Conservation (phyloP, 2,888 invertebrate species). For the Phalera bucephala region DNA sequence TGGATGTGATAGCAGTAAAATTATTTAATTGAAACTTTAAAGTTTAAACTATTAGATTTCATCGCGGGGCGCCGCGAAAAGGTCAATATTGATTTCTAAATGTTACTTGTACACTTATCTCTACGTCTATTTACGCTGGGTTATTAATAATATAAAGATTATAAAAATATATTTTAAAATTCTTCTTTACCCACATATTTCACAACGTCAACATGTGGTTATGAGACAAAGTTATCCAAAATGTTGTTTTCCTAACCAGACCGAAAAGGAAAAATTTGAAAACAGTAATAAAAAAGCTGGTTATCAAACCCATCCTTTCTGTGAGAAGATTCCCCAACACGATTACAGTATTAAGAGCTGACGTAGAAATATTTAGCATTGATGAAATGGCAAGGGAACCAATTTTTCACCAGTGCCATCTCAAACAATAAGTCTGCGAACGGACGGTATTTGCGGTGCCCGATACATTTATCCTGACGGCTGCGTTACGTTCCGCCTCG, state of each 20-base stretch:
- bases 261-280: no score
- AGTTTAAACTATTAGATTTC: constrained; percentile 25
- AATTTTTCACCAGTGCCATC: constrained; percentile 63
- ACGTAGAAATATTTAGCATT: constrained; percentile 33
- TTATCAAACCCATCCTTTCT: no score
- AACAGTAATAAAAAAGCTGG: no score
- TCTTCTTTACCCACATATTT: no score
- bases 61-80: constrained; percentile 10
- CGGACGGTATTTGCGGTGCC: constrained; percentile 60
- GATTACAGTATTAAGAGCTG: constrained; percentile 3
- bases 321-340: no score
- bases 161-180: no score
- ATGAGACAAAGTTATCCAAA: no score
- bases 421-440: constrained; percentile 68
- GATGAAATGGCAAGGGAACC: constrained; percentile 35
- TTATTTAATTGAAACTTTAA: constrained; percentile 52
- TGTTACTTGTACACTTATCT: neutral
- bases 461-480: constrained; percentile 67
- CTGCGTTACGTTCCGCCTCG: constrained; percentile 54
- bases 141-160: no score
- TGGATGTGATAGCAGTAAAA: constrained; percentile 52
- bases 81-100: constrained; percentile 2
- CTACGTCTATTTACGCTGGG: no score
- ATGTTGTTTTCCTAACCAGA: no score
- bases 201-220: no score